Evolutionary conservation across 2,113 vertebrate species (phyloP), one percentile per base, ranked within the genome.

Genomic region (Irena cyanogastra): DNA sequence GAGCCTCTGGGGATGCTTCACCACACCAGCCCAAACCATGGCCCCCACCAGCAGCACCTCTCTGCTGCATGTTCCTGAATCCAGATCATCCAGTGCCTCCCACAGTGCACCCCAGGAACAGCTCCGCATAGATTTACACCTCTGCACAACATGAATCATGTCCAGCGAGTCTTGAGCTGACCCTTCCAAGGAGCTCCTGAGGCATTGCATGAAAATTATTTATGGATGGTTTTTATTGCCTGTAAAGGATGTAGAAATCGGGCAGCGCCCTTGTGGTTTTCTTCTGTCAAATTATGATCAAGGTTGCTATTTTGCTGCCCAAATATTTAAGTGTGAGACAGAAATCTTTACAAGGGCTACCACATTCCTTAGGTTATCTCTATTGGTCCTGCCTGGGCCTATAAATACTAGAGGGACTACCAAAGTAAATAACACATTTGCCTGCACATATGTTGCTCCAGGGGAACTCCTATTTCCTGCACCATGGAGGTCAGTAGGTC

Each of bases 321-420:
- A 96, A 95, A 92, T 95, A 94, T 91, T 93, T 89, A 92, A 95
- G 49, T 1, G 0, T 71, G 72, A 93, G 86, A 69, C 56, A 39
- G 74, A 85, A 95, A 89, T 22, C 69, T 96, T 96, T 96, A 96
- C 69, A 76, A 94, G 92, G 90, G 80, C 95, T 96, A 81, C 95
- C 76, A 65, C 95, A 96, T 96, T 96, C 95, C 74, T 96, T 65
- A 86, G 45, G 71, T 96, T 95, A 96, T 96, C 95, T 95, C 81
- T 94, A 75, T 89, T 95, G 86, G 85, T 90, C 44, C 65, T 93
- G 44, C 65, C 89, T 81, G 56, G 74, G 72, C 72, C 88, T 89
- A 92, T 96, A 96, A 96, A 96, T 95, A 90, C 95, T 95, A 77
- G 65, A 95, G 83, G 78, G 92, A 89, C 93, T 96, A 95, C 93